phyloP scores from a whole-genome alignment of 2,888 invertebrate species.

The Synergus umbraculus region DNA sequence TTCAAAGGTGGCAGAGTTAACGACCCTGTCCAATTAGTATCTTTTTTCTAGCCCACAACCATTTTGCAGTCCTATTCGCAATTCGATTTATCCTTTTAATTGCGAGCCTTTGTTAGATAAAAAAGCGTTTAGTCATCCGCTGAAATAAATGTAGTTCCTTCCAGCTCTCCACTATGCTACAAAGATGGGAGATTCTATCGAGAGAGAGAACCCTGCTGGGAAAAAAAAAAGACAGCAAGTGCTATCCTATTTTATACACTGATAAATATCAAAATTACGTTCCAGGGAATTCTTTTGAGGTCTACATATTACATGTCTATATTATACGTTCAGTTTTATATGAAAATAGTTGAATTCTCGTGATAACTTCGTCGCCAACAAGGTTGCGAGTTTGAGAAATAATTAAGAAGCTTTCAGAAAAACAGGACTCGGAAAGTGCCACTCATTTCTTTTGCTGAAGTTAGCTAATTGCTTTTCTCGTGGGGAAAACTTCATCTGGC shows the following conservation, averaged over 20 bases:
- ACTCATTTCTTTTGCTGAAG: slow-evolving; percentile 6
- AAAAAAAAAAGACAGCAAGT: not conserved
- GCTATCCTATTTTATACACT: not conserved
- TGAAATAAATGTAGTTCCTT: slow-evolving; percentile 17
- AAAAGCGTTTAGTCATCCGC: slow-evolving; percentile 35
- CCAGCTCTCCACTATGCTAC: not conserved
- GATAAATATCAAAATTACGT: not conserved
- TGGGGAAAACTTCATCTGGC: slow-evolving; percentile 37
- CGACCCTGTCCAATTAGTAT: slow-evolving; percentile 40
- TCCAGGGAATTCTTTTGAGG: too few relatives aligned
- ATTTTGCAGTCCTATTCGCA: slow-evolving; percentile 30
- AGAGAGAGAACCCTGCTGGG: not conserved
- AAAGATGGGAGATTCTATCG: slow-evolving; percentile 10
- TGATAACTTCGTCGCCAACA: too few relatives aligned
- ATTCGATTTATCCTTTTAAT: slow-evolving; percentile 37
- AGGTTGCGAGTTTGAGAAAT: too few relatives aligned
- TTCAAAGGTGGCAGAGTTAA: slow-evolving; percentile 29
- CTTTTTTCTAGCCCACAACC: slow-evolving; percentile 32
- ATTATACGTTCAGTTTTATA: too few relatives aligned
- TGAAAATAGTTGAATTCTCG: too few relatives aligned
- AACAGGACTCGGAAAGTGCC: not conserved
- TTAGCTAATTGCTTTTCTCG: slow-evolving; percentile 54
- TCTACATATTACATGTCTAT: too few relatives aligned
- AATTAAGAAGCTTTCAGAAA: not conserved
- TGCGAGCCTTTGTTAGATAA: slow-evolving; percentile 25